Evolutionary conservation across 2,113 vertebrate genomes (phyloP), one percentile per base, ranked within the genome.

Genomic region (Apodemus speciosus): DNA sequence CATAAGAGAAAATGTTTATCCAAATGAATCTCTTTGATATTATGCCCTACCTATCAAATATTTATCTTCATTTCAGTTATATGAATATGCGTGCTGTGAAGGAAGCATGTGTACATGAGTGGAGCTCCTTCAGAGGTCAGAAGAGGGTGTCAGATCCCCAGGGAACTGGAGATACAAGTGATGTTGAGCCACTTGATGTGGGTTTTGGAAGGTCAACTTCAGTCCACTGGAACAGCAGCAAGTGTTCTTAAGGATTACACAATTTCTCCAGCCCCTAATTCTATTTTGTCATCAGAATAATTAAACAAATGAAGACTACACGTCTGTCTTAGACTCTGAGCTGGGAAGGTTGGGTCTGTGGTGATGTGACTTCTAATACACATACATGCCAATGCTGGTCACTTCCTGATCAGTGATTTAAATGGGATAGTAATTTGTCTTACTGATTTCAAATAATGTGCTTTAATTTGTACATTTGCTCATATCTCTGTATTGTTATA

Each of bases 311-410:
- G 84, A 73, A 81, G 60, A 76, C 62, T 90, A 46, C 0, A 2
- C 6, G 51, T 79, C 1, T 93, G 77, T 87, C 3, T 89, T 58
- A 3, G 94, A 89, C 77, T 85, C 9, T 91, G 2, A 92, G 1
- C 27, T 88, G 15, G 2, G 21, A 92, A 95, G 95, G 0, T 1
- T 64, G 0, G 56, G 6, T 11, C 0, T 0, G n/a, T 20, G 89
- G 20, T 91, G 87, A 91, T 85, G 9, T 9, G 60, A 35, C 1
- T 92, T 95, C 30, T 89, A 16, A 90, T 75, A 53, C 73, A 32
- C 68, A 46, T 46, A 53, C 56, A 79, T 1, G 3, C 21, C 6
- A 94, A 2, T 75, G 4, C 1, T 40, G 9, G 68, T 75, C 64
- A 43, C 60, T 21, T 94, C 1, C 71, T 75, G 16, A 35, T 89